phyloP scores from a whole-genome alignment of 2,113 vertebrate species.

The Megaleporinus macrocephalus region DNA sequence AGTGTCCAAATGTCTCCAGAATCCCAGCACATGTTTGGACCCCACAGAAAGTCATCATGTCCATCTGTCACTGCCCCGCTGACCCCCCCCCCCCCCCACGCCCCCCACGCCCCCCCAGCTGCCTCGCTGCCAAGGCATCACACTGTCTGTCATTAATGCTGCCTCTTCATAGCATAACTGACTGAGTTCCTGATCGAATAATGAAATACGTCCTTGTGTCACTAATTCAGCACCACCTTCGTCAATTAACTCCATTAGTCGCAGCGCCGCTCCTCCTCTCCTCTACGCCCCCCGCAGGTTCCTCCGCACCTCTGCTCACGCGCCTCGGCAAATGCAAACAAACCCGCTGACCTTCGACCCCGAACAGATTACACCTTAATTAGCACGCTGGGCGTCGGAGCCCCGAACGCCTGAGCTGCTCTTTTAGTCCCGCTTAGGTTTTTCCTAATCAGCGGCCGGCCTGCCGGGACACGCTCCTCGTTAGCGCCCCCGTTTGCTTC shows the following conservation, averaged over 20 bases:
- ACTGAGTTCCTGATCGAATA: background rate
- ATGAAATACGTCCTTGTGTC: background rate
- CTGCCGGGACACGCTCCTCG: conserved; percentile 1
- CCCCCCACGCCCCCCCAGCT: too few species aligned
- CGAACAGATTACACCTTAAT: conserved; percentile 33
- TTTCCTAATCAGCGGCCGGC: conserved; percentile 23
- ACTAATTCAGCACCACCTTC: background rate
- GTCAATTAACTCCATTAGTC: conserved; percentile 13
- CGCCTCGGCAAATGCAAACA: conserved; percentile 20
- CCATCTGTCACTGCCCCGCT: conserved; percentile 30
- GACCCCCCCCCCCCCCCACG: background rate
- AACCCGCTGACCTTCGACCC: conserved; percentile 27
- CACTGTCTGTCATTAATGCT: conserved; percentile 29
- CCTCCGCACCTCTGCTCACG: background rate
- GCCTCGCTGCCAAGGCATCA: too few species aligned
- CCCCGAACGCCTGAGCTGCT: conserved; percentile 10
- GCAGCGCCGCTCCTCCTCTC: background rate
- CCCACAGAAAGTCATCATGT: background rate
- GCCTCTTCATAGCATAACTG: background rate
- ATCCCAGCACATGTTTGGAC: too few species aligned
- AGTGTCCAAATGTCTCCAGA: too few species aligned
- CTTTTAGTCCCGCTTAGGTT: conserved; percentile 24
- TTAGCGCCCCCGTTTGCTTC: conserved; percentile 25
- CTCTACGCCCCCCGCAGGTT: background rate
- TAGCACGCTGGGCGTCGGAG: conserved; percentile 18